These are phyloP conservation scores for Atta cephalotes DNA, from an alignment of 1,140 invertebrate species.

Conservation along the genomic window DNA sequence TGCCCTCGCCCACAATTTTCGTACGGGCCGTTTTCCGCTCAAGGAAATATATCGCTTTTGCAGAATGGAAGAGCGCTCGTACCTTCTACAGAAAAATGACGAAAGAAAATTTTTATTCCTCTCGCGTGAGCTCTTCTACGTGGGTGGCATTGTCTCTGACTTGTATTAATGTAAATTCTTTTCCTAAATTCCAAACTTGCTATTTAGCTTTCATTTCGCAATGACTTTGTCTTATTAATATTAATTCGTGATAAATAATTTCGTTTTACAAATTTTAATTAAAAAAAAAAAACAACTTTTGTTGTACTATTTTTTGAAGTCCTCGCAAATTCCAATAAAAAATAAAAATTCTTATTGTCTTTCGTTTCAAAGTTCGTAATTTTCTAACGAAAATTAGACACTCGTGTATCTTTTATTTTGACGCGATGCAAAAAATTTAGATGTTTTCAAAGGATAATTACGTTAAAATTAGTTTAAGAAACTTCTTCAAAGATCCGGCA, in stretches of 20 bases:
- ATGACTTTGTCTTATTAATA: neutral
- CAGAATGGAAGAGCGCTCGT: slow-evolving; percentile 34
- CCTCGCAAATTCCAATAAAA: neutral
- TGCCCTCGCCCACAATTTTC: slow-evolving; percentile 32
- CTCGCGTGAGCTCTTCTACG: slow-evolving; percentile 13
- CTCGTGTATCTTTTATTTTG: neutral
- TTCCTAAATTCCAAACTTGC: neutral
- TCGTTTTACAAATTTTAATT: neutral
- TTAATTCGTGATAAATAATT: neutral
- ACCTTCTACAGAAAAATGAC: slow-evolving; percentile 11
- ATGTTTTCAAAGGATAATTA: slow-evolving; percentile 3
- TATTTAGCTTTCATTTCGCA: neutral
- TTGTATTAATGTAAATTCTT: neutral
- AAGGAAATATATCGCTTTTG: slow-evolving; percentile 8
- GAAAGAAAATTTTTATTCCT: slow-evolving; percentile 11
- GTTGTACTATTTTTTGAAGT: neutral
- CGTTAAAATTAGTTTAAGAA: neutral
- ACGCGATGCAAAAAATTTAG: neutral
- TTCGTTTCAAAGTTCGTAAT: neutral
- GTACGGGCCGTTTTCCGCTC: neutral
- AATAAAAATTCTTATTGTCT: neutral
- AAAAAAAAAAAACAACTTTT: neutral
- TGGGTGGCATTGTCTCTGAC: slow-evolving; percentile 45
- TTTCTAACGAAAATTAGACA: neutral
- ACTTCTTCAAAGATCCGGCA: neutral